These are phyloP conservation scores for Drosophila koepferae DNA, from an alignment of 2,888 invertebrate genomes.

Conservation along the genomic window DNA sequence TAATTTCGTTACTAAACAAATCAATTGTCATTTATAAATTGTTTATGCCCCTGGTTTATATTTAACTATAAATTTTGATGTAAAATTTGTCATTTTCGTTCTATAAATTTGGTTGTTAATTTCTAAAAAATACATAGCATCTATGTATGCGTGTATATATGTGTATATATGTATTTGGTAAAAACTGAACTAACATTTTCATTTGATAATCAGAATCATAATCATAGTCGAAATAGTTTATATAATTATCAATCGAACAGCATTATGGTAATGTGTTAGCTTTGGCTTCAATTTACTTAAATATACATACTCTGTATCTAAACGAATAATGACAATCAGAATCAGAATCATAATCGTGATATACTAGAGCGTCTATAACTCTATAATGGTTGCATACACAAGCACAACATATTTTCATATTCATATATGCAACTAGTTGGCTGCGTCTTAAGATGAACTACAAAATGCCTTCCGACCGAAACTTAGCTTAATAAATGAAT, in stretches of 20 bases:
- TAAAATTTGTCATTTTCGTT: slow-evolving; percentile 47
- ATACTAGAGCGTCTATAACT: slow-evolving; percentile 23
- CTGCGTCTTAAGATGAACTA: slow-evolving; percentile 30
- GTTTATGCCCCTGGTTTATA: slow-evolving; percentile 14
- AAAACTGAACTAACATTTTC: slow-evolving; percentile 45
- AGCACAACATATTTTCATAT: slow-evolving; percentile 1
- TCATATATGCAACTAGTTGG: slow-evolving; percentile 35
- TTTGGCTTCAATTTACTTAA: slow-evolving; percentile 42
- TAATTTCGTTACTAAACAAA: slow-evolving; percentile 38
- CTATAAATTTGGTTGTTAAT: slow-evolving; percentile 51
- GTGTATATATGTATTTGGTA: slow-evolving; percentile 22
- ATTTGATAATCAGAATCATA: slow-evolving; percentile 19
- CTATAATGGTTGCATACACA: slow-evolving; percentile 15
- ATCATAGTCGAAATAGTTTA: slow-evolving; percentile 1
- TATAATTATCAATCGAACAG: slow-evolving; percentile 27
- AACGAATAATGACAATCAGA: neutral
- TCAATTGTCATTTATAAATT: slow-evolving; percentile 14
- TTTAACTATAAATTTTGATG: slow-evolving; percentile 54
- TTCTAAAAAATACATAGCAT: slow-evolving; percentile 53
- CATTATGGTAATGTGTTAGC: slow-evolving; percentile 21
- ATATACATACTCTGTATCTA: slow-evolving; percentile 13
- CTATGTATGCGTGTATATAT: slow-evolving; percentile 24
- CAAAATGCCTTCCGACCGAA: slow-evolving; percentile 25
- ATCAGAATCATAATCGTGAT: slow-evolving; percentile 24
- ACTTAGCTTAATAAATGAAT: slow-evolving; percentile 8